A percentile compares a stretch with the other conserved stretches of the same genome.
Conservation (phyloP, 2,797 vertebrate species). For the Apodemus agrarius region DNA sequence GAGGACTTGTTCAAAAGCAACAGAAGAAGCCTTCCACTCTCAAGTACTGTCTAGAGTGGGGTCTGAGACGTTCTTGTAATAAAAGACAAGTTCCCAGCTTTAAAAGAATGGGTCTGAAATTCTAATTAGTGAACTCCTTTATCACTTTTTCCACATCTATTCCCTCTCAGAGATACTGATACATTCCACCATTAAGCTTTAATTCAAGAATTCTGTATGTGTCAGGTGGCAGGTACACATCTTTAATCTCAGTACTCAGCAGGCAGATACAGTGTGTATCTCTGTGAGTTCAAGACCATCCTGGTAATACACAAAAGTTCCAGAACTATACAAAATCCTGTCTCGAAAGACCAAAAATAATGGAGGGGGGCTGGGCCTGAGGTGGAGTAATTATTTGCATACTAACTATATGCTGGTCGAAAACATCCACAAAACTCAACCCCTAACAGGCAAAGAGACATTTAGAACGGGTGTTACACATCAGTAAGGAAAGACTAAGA, state of each 20-base stretch:
- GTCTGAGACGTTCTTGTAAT: not conserved
- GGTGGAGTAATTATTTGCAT: not conserved
- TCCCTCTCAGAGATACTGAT: not conserved
- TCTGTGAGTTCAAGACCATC: not conserved
- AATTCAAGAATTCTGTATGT: not conserved
- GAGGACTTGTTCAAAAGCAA: not conserved
- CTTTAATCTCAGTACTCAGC: not conserved
- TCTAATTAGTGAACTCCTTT: not conserved
- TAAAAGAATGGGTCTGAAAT: not conserved
- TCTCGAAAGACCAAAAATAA: not conserved
- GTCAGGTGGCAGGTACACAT: no score
- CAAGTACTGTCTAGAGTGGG: not conserved
- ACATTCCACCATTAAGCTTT: conserved; percentile 29
- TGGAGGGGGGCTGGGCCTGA: not conserved
- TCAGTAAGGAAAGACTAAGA: not conserved
- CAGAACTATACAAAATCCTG: not conserved
- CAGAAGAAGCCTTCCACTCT: not conserved
- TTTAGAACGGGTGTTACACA: not conserved
- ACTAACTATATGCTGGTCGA: not conserved
- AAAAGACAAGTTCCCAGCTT: not conserved
- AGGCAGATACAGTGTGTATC: not conserved
- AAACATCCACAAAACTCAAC: not conserved
- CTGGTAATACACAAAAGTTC: not conserved
- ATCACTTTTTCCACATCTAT: conserved; percentile 18
- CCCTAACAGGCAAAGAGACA: not conserved